phyloP scores from a whole-genome alignment of 2,888 invertebrate genomes.

The Pollenia labialis region DNA sequence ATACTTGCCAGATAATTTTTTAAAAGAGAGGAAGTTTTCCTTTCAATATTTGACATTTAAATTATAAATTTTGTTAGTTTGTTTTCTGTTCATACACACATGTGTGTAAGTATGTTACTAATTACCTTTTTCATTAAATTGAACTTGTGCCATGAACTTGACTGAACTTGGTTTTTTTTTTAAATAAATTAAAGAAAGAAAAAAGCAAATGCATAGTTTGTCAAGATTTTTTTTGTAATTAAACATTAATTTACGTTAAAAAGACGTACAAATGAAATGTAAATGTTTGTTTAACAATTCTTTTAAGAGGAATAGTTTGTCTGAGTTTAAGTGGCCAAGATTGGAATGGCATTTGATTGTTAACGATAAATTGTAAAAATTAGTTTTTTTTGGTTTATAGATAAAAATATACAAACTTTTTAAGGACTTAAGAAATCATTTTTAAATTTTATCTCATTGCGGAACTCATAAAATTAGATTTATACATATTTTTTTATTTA shows the following conservation, averaged over 20 bases:
- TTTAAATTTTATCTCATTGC: too few species aligned
- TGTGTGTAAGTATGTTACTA: constrained; percentile 37
- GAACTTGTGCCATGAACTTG: constrained; percentile 69
- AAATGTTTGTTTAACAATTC: constrained; percentile 18
- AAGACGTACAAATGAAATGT: constrained; percentile 15
- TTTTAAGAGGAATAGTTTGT: background rate
- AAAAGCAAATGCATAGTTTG: constrained; percentile 45
- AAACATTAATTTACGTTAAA: constrained; percentile 19
- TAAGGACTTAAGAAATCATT: too few species aligned
- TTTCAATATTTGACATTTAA: constrained; percentile 63
- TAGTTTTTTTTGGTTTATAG: too few species aligned
- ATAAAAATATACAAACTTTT: too few species aligned
- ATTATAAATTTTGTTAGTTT: constrained; percentile 54
- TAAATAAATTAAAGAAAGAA: constrained; percentile 23
- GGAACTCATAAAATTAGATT: too few species aligned
- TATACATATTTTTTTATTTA: too few species aligned
- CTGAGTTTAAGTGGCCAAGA: background rate
- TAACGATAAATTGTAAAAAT: background rate
- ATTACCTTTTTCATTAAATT: constrained; percentile 59
- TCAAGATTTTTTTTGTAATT: constrained; percentile 26
- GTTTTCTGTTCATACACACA: constrained; percentile 6
- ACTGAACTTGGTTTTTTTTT: constrained; percentile 49
- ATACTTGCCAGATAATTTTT: constrained; percentile 40
- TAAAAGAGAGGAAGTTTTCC: constrained; percentile 49
- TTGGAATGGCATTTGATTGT: background rate